Base-by-base conservation (phyloP, 1,140 invertebrate species). In the Eupristina koningsbergeri region DNA sequence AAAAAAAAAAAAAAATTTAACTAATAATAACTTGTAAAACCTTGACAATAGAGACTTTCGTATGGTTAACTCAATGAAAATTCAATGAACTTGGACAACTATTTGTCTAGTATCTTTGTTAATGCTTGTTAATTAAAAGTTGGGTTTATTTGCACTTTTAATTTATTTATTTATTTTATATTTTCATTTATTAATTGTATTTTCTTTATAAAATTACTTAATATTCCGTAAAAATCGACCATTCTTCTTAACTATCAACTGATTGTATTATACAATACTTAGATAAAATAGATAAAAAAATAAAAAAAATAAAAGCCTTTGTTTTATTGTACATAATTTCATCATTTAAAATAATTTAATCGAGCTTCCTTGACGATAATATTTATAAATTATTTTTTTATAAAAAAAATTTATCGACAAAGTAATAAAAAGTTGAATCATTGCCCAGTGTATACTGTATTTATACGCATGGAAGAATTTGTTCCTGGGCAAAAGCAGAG, bases 31-130 rank as follows among this genome's bases (percentile, higher is more conserved):
- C 71, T 47, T 63, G 63, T 82, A 39, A 61, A 82, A 73, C 73
- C 64, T 82, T 82, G 71, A 76, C 73, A 22, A 76, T 63, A 45
- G 41, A 7, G n/a, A 7, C 69, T 82, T 82, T 82, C 73, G 80
- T 82, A 82, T 76, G 22, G 15, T 5, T 17, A 36, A 73, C 45
- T n/a, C 45, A 45, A 15, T 75, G 41, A 73, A 73, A 29, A 75
- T 75, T 15, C 45, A 50, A 45, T 9, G 9, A 31, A 31, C 22
- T 1, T 0, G 26, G 36, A n/a, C n/a, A n/a, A 0, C 8, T 7
- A 8, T 64, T 79, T 79, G 61, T 36, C 39, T 64, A 64, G 67
- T 34, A 50, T 13, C 7, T 34, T 75, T 34, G 45, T 75, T 36
- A 29, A 22, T 39, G 31, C 53, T 36, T 0, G n/a, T n/a, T n/a